phyloP scores from a whole-genome alignment of 2,888 invertebrate genomes.

The Ophonus ardosiacus region DNA sequence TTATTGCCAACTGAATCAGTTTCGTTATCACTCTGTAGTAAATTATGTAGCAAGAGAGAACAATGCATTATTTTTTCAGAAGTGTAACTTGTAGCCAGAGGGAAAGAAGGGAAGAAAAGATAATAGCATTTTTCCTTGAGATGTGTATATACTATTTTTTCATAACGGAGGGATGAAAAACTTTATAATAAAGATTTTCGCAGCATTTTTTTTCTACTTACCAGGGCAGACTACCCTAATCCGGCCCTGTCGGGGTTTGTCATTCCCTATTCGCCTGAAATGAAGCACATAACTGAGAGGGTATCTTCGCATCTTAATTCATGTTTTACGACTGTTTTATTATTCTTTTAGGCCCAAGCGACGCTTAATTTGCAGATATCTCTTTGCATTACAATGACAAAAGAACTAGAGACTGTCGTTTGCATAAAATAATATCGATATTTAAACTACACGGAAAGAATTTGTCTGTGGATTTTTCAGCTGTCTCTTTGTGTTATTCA shows the following conservation, averaged over 20 bases:
- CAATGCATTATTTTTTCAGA: no score
- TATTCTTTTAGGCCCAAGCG: conserved; percentile 4
- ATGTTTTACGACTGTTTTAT: conserved; percentile 43
- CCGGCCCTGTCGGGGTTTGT: not conserved
- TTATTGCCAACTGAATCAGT: no score
- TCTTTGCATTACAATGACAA: conserved; percentile 34
- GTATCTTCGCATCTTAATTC: conserved; percentile 30
- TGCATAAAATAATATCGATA: conserved; percentile 51
- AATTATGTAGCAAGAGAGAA: no score
- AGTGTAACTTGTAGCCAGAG: no score
- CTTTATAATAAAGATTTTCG: no score
- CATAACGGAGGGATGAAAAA: no score
- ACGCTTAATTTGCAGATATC: conserved; percentile 37
- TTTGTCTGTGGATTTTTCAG: not conserved
- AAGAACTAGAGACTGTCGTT: conserved; percentile 3
- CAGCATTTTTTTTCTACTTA: no score
- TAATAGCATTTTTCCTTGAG: no score
- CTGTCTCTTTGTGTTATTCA: conserved; percentile 6
- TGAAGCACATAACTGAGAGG: conserved; percentile 18
- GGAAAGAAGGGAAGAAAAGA: no score
- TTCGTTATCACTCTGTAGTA: no score
- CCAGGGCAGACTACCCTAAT: no score
- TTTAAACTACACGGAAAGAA: conserved; percentile 42
- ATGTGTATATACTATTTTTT: no score
- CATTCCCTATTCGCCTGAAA: conserved; percentile 26